Evolutionary conservation across 2,113 vertebrate species (phyloP).

Genomic region (Percina caprodes): DNA sequence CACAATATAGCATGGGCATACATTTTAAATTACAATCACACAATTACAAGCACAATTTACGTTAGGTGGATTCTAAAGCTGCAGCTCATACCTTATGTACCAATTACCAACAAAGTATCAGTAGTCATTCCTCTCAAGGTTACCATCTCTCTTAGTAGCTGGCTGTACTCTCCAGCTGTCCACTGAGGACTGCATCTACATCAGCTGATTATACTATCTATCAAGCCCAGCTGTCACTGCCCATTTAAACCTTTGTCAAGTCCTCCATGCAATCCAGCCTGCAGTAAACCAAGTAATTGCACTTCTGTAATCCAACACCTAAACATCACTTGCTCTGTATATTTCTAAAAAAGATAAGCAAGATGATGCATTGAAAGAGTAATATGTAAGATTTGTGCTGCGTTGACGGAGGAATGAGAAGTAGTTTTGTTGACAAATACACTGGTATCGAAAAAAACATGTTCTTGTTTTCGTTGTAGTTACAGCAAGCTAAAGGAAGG

Average conservation of each 20-base stretch:
- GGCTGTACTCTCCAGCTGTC: conserved; percentile 73
- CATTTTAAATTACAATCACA: conserved; percentile 25
- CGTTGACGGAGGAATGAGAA: conserved; percentile 37
- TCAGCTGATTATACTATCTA: conserved; percentile 86
- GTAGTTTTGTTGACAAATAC: conserved; percentile 72
- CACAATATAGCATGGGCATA: not conserved
- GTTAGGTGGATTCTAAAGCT: conserved; percentile 35
- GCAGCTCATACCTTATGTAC: conserved; percentile 45
- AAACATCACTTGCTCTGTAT: conserved; percentile 64
- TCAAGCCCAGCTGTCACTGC: conserved; percentile 82
- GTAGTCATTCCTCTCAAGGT: conserved; percentile 76
- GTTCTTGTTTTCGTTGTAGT: conserved; percentile 73
- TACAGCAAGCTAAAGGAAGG: conserved; percentile 68
- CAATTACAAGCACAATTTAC: conserved; percentile 46
- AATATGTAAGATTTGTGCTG: conserved; percentile 40
- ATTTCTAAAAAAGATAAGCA: conserved; percentile 64
- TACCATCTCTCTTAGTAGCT: conserved; percentile 72
- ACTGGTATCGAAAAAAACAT: conserved; percentile 63
- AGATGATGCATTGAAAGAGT: conserved; percentile 47
- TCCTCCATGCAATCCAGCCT: conserved; percentile 75
- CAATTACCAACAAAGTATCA: conserved; percentile 68
- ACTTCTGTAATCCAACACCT: conserved; percentile 84
- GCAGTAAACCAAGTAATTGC: conserved; percentile 81
- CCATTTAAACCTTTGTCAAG: conserved; percentile 84
- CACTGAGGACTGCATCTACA: conserved; percentile 79